These are phyloP conservation scores for Misgurnus anguillicaudatus DNA, from an alignment of 2,113 vertebrate species.

Conservation along the genomic window DNA sequence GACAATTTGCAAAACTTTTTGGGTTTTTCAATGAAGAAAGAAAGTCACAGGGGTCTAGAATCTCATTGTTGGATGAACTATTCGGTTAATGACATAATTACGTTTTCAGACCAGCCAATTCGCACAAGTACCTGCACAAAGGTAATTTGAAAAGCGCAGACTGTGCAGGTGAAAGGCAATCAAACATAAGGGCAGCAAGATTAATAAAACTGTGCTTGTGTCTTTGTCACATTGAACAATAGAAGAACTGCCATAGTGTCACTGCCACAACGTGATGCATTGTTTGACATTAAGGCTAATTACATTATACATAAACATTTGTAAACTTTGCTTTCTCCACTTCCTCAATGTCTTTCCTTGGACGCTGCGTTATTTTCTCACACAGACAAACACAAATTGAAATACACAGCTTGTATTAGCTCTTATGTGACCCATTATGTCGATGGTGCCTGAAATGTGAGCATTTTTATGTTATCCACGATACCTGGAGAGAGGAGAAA, in stretches of 20 bases:
- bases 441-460: background rate
- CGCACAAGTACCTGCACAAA: constrained; percentile 10
- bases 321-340: constrained; percentile 30
- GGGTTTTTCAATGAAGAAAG: too few relatives aligned
- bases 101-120: too few relatives aligned
- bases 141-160: constrained; percentile 16
- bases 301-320: constrained; percentile 16
- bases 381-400: constrained; percentile 25
- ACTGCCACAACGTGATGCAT: constrained; percentile 9
- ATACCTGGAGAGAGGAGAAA: background rate
- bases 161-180: constrained; percentile 39
- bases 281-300: constrained; percentile 46
- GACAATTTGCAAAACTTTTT: too few relatives aligned
- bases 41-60: too few relatives aligned
- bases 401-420: constrained; percentile 17
- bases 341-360: background rate
- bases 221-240: constrained; percentile 30
- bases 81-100: too few relatives aligned
- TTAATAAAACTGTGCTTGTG: constrained; percentile 37
- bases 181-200: constrained; percentile 29
- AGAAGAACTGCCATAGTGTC: background rate
- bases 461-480: constrained; percentile 10
- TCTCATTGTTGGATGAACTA: too few relatives aligned
- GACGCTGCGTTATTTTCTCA: background rate
- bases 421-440: constrained; percentile 9